These are phyloP conservation scores for Diorhabda carinulata DNA, from an alignment of 1,140 invertebrate species.

Conservation along the genomic window DNA sequence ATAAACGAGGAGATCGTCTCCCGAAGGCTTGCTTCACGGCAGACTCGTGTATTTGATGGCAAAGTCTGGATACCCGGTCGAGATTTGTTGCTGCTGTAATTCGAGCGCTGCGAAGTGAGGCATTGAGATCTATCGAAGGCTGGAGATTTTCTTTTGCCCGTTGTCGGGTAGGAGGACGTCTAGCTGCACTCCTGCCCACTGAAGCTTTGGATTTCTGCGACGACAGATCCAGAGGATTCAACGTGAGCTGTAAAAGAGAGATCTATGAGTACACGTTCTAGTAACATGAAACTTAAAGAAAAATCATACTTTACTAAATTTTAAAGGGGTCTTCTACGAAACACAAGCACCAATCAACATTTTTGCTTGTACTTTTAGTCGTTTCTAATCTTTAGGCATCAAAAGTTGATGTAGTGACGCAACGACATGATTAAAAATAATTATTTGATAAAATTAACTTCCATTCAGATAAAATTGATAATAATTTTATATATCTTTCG, in stretches of 20 bases:
- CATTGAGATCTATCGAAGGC: conserved; percentile 14
- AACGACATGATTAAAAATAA: no score
- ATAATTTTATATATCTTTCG: no score
- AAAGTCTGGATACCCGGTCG: conserved; percentile 47
- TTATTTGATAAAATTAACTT: no score
- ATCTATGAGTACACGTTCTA: neutral
- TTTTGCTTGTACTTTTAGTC: no score
- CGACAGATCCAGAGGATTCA: conserved; percentile 52
- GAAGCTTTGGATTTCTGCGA: conserved; percentile 52
- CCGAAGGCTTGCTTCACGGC: conserved; percentile 41
- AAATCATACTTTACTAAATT: no score
- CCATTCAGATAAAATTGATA: no score
- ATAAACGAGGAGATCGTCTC: conserved; percentile 18
- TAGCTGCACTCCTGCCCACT: conserved; percentile 49
- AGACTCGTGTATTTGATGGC: conserved; percentile 40
- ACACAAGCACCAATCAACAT: no score
- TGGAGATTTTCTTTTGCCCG: conserved; percentile 32
- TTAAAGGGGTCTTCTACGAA: no score
- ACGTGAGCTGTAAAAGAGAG: conserved; percentile 48
- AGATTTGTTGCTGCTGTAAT: conserved; percentile 38
- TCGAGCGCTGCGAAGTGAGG: conserved; percentile 29
- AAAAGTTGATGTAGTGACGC: no score
- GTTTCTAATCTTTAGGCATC: no score
- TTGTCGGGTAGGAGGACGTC: conserved; percentile 50
- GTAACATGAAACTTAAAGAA: no score